phyloP scores from a whole-genome alignment of 2,888 invertebrate genomes.

The Chloroclystis v-ata region DNA sequence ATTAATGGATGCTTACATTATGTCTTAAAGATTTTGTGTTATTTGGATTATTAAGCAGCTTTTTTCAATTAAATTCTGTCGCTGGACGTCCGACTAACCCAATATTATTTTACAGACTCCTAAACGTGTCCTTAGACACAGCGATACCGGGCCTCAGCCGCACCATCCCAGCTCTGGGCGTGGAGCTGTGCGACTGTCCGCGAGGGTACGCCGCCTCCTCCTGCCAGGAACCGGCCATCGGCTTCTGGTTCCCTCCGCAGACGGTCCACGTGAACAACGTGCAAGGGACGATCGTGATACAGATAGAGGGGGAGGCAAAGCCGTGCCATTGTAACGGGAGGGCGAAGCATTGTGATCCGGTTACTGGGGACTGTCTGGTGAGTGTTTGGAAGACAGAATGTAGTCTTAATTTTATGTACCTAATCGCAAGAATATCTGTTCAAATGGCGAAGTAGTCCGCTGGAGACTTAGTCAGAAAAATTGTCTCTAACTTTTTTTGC shows the following conservation, averaged over 20 bases:
- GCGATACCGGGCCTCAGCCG: constrained; percentile 83
- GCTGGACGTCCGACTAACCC: too few species aligned
- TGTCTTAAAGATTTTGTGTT: too few species aligned
- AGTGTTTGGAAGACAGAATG: too few species aligned
- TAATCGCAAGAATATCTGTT: too few species aligned
- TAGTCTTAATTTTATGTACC: too few species aligned
- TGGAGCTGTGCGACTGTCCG: constrained; percentile 93
- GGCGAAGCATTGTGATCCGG: constrained; percentile 86
- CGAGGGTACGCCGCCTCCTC: constrained; percentile 89
- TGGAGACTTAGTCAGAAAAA: too few species aligned
- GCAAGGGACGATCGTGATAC: constrained; percentile 85
- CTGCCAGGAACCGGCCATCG: constrained; percentile 92
- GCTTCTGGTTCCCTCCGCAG: constrained; percentile 85
- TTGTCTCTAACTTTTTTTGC: too few species aligned
- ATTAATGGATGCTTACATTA: too few species aligned
- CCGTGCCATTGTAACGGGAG: constrained; percentile 90
- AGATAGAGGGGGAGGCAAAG: constrained; percentile 86
- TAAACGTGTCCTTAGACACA: constrained; percentile 89
- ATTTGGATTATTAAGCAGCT: too few species aligned
- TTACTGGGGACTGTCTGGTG: constrained; percentile 92
- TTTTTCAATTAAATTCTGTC: too few species aligned
- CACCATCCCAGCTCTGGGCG: constrained; percentile 85
- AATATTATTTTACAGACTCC: constrained; percentile 54
- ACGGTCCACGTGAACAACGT: constrained; percentile 56
- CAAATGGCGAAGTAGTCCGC: too few species aligned